Evolutionary conservation across 2,888 invertebrate species (phyloP).

Genomic region (Clusia tigrina): DNA sequence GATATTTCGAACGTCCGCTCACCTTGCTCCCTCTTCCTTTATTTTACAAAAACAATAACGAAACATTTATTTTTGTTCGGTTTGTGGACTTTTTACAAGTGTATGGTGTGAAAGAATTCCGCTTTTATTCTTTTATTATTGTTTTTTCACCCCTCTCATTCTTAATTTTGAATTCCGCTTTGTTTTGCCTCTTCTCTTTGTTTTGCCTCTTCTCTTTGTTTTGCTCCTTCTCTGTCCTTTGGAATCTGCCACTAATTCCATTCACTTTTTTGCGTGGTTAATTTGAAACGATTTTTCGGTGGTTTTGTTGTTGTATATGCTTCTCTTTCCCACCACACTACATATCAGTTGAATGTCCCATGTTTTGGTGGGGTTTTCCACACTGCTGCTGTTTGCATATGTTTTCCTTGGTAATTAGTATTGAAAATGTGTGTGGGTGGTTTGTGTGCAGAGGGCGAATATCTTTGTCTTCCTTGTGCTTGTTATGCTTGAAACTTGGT

Average conservation of each 20-base stretch:
- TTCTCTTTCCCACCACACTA: background rate
- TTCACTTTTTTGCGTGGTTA: slow-evolving; percentile 6
- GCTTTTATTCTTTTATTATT: background rate
- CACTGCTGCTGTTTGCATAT: background rate
- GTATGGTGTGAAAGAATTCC: background rate
- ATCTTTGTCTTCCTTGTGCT: no score
- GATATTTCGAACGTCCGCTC: no score
- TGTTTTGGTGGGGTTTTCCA: no score
- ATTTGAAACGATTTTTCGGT: slow-evolving; percentile 6
- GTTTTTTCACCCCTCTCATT: background rate
- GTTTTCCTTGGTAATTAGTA: slow-evolving; percentile 4
- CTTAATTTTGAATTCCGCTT: background rate
- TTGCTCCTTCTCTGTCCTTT: background rate
- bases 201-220: background rate
- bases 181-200: background rate
- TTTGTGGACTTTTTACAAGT: background rate
- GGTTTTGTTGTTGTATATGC: background rate
- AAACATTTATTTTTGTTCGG: background rate
- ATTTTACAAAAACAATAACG: background rate
- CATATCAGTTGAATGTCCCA: background rate
- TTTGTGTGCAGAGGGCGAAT: no score
- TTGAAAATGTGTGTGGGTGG: background rate
- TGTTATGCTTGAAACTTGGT: background rate
- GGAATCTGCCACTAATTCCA: background rate
- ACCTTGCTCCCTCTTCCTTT: no score